Conservation (phyloP, 1,140 invertebrate genomes). For the Globodera rostochiensis region DNA sequence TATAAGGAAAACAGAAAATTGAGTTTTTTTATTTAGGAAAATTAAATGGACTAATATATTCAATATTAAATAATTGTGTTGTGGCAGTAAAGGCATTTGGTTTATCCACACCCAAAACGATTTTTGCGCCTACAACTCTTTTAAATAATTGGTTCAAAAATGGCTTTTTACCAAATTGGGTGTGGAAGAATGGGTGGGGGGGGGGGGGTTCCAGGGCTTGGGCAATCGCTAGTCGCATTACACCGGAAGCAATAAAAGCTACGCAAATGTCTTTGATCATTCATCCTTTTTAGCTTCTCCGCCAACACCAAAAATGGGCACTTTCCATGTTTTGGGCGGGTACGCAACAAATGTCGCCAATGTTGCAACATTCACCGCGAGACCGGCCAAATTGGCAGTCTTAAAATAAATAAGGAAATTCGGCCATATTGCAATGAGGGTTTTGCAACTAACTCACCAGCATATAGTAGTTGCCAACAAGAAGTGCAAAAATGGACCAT, state of each 20-base stretch:
- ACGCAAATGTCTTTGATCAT: background rate
- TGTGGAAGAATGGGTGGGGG: no score
- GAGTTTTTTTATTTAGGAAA: background rate
- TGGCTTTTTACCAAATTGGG: no score
- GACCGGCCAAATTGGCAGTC: conserved; percentile 62
- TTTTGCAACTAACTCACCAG: conserved; percentile 38
- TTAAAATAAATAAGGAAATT: conserved; percentile 38
- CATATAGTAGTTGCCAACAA: conserved; percentile 58
- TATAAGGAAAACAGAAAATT: background rate
- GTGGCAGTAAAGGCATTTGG: background rate
- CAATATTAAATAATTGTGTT: no score
- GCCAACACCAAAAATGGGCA: conserved; percentile 58
- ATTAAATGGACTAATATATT: background rate
- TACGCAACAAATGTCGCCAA: conserved; percentile 58
- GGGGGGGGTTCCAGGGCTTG: no score
- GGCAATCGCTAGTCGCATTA: no score
- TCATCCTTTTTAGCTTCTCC: conserved; percentile 19
- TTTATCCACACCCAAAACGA: no score
- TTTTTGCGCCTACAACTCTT: background rate
- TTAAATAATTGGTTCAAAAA: background rate
- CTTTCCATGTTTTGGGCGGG: conserved; percentile 63
- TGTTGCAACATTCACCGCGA: conserved; percentile 57
- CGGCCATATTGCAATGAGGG: background rate
- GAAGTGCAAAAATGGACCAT: conserved; percentile 58
- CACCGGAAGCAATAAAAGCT: no score